Conservation (phyloP, 64 coral and sea anemone species). For the Dendronephthya gigantea region DNA sequence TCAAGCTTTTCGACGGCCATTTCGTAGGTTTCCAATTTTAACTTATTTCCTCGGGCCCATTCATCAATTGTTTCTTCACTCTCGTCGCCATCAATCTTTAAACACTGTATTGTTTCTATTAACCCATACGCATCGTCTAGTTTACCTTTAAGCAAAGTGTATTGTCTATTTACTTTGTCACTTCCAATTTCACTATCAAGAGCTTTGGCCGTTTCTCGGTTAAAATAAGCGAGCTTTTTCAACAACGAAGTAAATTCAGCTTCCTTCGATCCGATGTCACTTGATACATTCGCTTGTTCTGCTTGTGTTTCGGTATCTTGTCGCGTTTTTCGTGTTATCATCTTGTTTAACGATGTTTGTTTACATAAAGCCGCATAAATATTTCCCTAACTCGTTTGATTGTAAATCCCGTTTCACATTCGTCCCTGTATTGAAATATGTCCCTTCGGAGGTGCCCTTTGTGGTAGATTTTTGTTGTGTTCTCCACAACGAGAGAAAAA, state of each 20-base stretch:
- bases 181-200: background rate
- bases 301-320: background rate
- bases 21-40: background rate
- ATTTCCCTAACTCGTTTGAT: background rate
- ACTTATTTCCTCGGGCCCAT: background rate
- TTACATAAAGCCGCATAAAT: background rate
- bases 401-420: background rate
- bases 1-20: background rate
- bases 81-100: background rate
- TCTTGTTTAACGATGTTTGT: background rate
- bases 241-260: background rate
- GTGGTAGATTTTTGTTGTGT: constrained; percentile 1
- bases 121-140: background rate
- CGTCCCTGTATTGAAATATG: background rate
- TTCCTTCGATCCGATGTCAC: background rate
- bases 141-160: background rate
- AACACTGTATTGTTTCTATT: background rate
- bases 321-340: background rate
- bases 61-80: background rate
- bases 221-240: background rate
- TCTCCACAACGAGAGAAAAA: background rate
- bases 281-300: background rate
- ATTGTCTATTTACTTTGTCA: background rate
- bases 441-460: background rate
- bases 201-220: background rate